Base-by-base conservation (phyloP, 1,140 invertebrate species). In the Antheraea mylitta region DNA sequence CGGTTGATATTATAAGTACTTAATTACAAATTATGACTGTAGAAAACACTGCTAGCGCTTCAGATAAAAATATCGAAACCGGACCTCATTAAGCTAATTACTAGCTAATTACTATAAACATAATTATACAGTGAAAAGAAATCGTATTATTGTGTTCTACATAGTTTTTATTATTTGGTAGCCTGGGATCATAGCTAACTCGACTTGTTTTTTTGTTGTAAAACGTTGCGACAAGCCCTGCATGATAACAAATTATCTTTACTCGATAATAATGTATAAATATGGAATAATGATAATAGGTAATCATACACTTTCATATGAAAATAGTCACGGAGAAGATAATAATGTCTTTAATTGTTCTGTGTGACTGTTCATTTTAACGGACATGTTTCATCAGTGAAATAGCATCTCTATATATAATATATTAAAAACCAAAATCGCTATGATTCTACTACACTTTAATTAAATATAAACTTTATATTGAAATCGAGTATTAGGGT, bases 181-280 rank as follows among this genome's bases (percentile, higher is more conserved):
- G 45, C 13, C 16, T 13, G 45, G 11, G 45, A 53, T 53, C 45
- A 53, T 53, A 53, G 45, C 13, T 42, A 42, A 9, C 5, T 16
- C 16, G 9, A 53, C 45, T 53, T 63, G 22, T 63, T 63, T 63
- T 63, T 37, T 16, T 36, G 61, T 63, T 37, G 61, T 53, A 53
- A 53, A 53, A 53, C 16, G 13, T 36, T 30, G 22, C 11, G 61
- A 63, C 30, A 63, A 37, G 13, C 18, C 18, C 13, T 37, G 61
- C 4, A 5, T 37, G 61, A 61, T 63, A 63, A 63, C 22, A 36
- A 37, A 7, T 62, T 63, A 63, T 63, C 61, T 63, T 63, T 63
- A 36, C 9, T 4, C 37, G 61, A 63, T 63, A 30, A 63, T 37
- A 16, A 63, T 11, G 22, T 63, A 37, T 37, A 63, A 63, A 63